Base-by-base conservation (phyloP, 2,797 vertebrate genomes). In the Chiroxiphia lanceolata region DNA sequence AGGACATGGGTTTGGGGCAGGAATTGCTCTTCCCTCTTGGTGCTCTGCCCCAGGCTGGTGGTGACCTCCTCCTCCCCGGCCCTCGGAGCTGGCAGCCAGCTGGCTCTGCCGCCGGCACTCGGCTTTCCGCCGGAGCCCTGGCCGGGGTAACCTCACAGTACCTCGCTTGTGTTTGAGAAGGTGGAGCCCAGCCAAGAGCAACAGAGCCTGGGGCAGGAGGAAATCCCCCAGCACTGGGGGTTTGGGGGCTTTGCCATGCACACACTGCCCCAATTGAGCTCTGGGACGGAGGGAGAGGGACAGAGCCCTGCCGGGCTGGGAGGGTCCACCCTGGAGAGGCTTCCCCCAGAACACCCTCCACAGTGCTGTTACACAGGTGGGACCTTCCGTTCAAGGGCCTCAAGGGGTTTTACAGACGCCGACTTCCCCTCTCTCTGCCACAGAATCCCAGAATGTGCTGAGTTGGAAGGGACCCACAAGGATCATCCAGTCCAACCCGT, bases 121-220 rank as follows among this genome's bases (percentile, higher is more conserved):
- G 26, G 74, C 88, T 92, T 83, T 83, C 57, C 19, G 72, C 77
- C 61, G 36, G 44, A 94, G 85, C 84, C 85, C 84, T 42, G 12
- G 86, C 95, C 96, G 61, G 87, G 93, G 81, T 90, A 75, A 95
- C 94, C 96, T 97, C 95, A 97, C 95, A 96, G 95, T 95, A 74
- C 96, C 95, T 94, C 81, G 1, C 94, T 96, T 96, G 95, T 97
- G 87, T 51, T 54, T 21, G 89, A 61, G 33, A 87, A 31, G 67
- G 78, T 87, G 94, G 95, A 95, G 85, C 31, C 0, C 6, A 40
- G 95, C 97, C 97, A 97, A 97, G 50, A 96, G 91, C 92, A 95
- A 91, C 95, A 95, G 69, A 60, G 93, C 34, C 79, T n/a, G 70
- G 87, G 78, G 95, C 89, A 95, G 93, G 77, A 95, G 95, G 96